Conservation (phyloP, 2,888 invertebrate genomes). For the Amblyjoppa fuscipennis region DNA sequence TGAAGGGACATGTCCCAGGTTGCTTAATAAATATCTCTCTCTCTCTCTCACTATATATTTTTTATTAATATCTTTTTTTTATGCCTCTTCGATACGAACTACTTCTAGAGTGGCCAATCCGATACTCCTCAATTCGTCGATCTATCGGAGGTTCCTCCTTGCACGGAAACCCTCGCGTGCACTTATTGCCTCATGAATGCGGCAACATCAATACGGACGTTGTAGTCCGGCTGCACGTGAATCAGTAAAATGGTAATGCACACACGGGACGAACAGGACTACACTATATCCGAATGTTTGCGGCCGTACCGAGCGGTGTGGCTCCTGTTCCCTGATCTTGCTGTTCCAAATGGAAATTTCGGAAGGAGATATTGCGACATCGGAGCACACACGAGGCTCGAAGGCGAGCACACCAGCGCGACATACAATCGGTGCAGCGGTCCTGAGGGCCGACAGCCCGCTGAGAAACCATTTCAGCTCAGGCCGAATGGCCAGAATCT, state of each 20-base stretch:
- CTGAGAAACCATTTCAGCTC: not conserved
- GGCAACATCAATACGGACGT: not conserved
- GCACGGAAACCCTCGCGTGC: not conserved
- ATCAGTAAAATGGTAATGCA: constrained; percentile 71
- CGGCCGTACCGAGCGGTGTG: constrained; percentile 8
- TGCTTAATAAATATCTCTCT: no score
- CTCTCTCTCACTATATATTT: not conserved
- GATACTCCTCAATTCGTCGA: not conserved
- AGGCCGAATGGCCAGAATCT: not conserved
- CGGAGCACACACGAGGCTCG: constrained; percentile 6
- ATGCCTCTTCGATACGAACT: not conserved
- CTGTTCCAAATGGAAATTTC: constrained; percentile 32
- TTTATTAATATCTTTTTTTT: not conserved
- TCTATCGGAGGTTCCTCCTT: not conserved
- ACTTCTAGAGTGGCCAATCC: not conserved
- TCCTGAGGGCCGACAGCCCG: not conserved
- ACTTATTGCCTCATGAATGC: constrained; percentile 16
- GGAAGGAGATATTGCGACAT: constrained; percentile 27
- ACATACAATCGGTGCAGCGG: not conserved
- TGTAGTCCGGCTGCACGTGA: constrained; percentile 15
- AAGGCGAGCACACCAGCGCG: constrained; percentile 21
- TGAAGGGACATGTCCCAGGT: no score
- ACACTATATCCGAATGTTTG: constrained; percentile 22
- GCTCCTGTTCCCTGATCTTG: constrained; percentile 23
- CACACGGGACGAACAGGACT: constrained; percentile 60